These are phyloP conservation scores for Neosilurus mollespiculum DNA, from an alignment of 2,797 vertebrate genomes.

Conservation along the genomic window DNA sequence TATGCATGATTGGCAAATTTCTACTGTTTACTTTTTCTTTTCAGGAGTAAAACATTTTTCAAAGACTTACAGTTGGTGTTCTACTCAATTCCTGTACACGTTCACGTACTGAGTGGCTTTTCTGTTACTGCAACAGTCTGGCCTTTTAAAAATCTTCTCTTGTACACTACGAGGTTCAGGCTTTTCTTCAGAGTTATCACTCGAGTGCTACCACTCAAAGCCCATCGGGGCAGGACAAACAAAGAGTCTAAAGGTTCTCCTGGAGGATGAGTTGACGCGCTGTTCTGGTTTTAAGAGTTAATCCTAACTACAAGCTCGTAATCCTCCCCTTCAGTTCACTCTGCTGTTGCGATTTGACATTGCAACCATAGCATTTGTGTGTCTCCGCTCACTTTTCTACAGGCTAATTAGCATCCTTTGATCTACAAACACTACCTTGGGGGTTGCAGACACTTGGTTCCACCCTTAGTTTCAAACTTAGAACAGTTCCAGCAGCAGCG, in stretches of 20 bases:
- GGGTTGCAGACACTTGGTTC: constrained; percentile 24
- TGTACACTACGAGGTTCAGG: not conserved
- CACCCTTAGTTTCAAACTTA: constrained; percentile 37
- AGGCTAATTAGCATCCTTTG: constrained; percentile 37
- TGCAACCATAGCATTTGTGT: constrained; percentile 23
- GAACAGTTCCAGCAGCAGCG: constrained; percentile 9
- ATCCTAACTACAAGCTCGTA: not conserved
- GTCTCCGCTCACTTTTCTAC: constrained; percentile 31
- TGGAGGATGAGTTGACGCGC: not conserved
- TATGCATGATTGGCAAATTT: constrained; percentile 58
- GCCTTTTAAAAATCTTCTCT: not conserved
- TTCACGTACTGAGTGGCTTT: not conserved
- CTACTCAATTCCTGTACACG: not conserved
- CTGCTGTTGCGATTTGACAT: constrained; percentile 14
- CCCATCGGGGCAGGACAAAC: not conserved
- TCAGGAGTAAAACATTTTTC: constrained; percentile 55
- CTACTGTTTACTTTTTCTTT: constrained; percentile 55
- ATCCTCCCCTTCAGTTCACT: constrained; percentile 5
- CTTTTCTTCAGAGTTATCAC: not conserved
- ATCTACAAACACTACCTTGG: constrained; percentile 29
- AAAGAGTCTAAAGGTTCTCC: not conserved
- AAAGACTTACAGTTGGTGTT: constrained; percentile 31
- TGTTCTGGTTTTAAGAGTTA: not conserved
- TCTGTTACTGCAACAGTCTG: not conserved
- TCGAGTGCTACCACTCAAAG: not conserved